Conservation (phyloP, 2,888 invertebrate species). For the Ectemnius lituratus region DNA sequence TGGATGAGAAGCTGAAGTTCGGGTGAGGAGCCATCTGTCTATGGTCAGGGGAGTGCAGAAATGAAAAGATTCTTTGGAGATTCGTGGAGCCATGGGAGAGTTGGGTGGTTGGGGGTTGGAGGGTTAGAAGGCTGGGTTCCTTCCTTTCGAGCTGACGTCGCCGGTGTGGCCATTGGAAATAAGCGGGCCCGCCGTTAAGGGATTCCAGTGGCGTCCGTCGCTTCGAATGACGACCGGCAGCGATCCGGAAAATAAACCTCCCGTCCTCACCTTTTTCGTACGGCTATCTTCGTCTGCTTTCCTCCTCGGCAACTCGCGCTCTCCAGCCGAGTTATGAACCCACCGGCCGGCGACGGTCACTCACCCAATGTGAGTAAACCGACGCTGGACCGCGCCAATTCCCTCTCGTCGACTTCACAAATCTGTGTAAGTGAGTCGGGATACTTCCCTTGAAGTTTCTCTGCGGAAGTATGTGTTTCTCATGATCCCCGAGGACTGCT, state of each 20-base stretch:
- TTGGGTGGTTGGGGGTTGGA: constrained; percentile 16
- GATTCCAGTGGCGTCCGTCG: constrained; percentile 68
- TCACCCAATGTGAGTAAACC: constrained; percentile 12
- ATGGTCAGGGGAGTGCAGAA: not conserved
- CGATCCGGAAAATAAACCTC: constrained; percentile 70
- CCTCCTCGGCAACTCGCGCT: not conserved
- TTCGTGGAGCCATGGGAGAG: constrained; percentile 1
- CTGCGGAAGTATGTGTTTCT: not conserved
- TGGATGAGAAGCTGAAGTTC: not conserved
- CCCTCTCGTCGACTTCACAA: constrained; percentile 31
- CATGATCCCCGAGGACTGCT: not conserved
- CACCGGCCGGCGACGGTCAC: constrained; percentile 27
- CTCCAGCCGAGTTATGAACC: constrained; percentile 56
- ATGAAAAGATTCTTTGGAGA: constrained; percentile 4
- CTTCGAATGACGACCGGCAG: constrained; percentile 69
- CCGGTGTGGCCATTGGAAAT: constrained; percentile 57
- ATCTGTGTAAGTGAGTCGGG: constrained; percentile 34
- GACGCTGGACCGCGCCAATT: constrained; percentile 32
- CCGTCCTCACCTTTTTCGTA: constrained; percentile 37
- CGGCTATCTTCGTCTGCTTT: not conserved
- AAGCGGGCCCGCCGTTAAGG: constrained; percentile 63
- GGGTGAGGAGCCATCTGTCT: not conserved
- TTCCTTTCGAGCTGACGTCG: constrained; percentile 50
- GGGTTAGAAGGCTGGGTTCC: constrained; percentile 43
- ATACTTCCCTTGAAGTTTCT: not conserved